A percentile compares a stretch with the other conserved stretches of the same genome.
These are phyloP conservation scores for Luffia ferchaultella DNA, from an alignment of 2,888 invertebrate genomes.

Conservation along the genomic window DNA sequence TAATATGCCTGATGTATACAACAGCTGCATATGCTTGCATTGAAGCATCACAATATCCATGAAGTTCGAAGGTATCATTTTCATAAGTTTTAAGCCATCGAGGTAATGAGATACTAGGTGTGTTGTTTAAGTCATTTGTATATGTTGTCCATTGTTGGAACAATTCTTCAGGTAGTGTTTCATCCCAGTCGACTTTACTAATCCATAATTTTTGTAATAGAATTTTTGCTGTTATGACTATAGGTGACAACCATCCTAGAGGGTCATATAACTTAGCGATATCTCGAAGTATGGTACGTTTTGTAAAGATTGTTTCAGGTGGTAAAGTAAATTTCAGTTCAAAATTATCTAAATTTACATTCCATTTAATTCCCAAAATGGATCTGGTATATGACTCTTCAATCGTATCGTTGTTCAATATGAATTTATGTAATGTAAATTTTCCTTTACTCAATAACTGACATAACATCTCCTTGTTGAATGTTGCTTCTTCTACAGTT, in stretches of 20 bases:
- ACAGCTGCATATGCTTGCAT: no score
- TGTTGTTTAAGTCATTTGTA: constrained; percentile 7
- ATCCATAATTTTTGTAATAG: no score
- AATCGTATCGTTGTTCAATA: no score
- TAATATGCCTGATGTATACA: constrained; percentile 14
- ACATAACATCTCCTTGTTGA: constrained; percentile 15
- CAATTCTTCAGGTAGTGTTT: constrained; percentile 8
- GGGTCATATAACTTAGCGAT: constrained; percentile 21
- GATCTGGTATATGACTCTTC: no score
- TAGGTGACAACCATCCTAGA: constrained; percentile 20
- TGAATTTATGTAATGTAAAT: constrained; percentile 24
- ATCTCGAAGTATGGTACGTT: constrained; percentile 17
- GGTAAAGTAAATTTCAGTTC: constrained; percentile 14
- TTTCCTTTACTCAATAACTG: constrained; percentile 19
- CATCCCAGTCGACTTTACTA: constrained; percentile 14
- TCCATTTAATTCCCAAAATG: constrained; percentile 19
- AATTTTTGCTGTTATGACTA: constrained; percentile 14
- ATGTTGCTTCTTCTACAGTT: constrained; percentile 2
- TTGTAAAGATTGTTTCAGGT: no score
- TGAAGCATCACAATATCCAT: constrained; percentile 17
- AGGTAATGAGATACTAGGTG: constrained; percentile 11
- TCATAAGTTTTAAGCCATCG: constrained; percentile 10
- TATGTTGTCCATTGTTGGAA: constrained; percentile 11
- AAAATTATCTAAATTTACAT: constrained; percentile 15
- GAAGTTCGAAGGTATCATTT: constrained; percentile 10